A percentile compares a stretch with the other conserved stretches of the same genome.
Evolutionary conservation across 2,113 vertebrate species (phyloP).

Genomic region (Ameiurus melas): DNA sequence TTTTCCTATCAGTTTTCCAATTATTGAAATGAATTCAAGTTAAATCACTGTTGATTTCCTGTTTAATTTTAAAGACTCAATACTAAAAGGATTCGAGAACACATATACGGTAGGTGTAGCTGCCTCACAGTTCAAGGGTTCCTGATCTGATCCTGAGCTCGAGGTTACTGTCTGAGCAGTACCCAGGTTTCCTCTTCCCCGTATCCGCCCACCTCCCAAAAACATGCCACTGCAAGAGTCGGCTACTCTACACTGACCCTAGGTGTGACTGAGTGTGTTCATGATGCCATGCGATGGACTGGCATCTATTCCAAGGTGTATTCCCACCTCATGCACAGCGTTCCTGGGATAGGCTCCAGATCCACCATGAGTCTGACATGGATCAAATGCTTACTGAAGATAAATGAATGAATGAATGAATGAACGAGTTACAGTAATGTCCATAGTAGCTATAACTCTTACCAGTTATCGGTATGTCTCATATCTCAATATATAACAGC

Average conservation of each 20-base stretch:
- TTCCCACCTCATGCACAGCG: too few species aligned
- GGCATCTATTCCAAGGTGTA: too few species aligned
- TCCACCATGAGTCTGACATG: too few species aligned
- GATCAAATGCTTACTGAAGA: too few species aligned
- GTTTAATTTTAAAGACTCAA: background rate
- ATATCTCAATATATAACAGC: too few species aligned
- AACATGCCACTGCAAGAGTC: background rate
- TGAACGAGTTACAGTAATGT: too few species aligned
- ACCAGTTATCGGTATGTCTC: too few species aligned
- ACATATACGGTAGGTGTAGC: background rate
- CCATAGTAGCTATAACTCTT: too few species aligned
- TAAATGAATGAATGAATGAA: too few species aligned
- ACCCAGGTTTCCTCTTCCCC: background rate
- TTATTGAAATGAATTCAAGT: background rate
- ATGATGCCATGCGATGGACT: too few species aligned
- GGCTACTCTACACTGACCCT: background rate
- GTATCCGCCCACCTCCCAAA: background rate
- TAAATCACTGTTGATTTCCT: background rate
- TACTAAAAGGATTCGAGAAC: background rate
- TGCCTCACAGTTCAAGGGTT: background rate
- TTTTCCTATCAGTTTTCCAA: background rate
- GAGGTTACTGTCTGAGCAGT: background rate
- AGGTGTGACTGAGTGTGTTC: background rate
- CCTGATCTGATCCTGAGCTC: background rate
- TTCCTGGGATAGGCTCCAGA: too few species aligned